Evolutionary conservation across 2,797 vertebrate genomes (phyloP).

Genomic region (Chaetophractus vellerosus): DNA sequence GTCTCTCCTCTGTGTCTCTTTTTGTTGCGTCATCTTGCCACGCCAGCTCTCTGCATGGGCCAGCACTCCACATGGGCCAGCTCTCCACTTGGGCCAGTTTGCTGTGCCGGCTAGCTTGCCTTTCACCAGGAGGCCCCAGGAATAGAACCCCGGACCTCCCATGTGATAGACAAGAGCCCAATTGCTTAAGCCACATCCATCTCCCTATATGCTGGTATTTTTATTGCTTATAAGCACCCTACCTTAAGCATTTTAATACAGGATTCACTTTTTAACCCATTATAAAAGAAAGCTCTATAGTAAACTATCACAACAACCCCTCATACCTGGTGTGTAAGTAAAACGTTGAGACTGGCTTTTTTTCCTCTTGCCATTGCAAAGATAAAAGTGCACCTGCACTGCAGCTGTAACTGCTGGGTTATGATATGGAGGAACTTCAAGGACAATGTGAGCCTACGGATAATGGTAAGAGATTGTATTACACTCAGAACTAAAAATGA

Average conservation of each 20-base stretch:
- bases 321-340: slow-evolving; percentile 97
- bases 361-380: slow-evolving; percentile 99
- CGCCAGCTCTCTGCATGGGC: no score
- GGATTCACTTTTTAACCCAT: slow-evolving; percentile 67
- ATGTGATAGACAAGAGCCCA: no score
- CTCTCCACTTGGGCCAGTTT: no score
- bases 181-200: no score
- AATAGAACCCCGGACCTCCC: no score
- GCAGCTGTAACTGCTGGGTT: slow-evolving; percentile 95
- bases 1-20: no score
- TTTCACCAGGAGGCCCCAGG: no score
- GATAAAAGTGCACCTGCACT: slow-evolving; percentile 98
- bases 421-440: slow-evolving; percentile 98
- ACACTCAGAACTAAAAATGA: slow-evolving; percentile 82
- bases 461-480: slow-evolving; percentile 82
- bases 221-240: slow-evolving; percentile 19
- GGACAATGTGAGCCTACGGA: slow-evolving; percentile 94
- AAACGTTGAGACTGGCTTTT: slow-evolving; percentile 99
- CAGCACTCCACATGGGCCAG: no score
- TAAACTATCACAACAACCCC: slow-evolving; percentile 58
- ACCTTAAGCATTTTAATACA: slow-evolving; percentile 49
- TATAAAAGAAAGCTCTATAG: slow-evolving; percentile 61
- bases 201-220: neutral
- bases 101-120: no score
- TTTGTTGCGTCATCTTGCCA: no score